These are phyloP conservation scores for Scaptomyza pallida DNA, from an alignment of 1,140 invertebrate species.

Conservation along the genomic window DNA sequence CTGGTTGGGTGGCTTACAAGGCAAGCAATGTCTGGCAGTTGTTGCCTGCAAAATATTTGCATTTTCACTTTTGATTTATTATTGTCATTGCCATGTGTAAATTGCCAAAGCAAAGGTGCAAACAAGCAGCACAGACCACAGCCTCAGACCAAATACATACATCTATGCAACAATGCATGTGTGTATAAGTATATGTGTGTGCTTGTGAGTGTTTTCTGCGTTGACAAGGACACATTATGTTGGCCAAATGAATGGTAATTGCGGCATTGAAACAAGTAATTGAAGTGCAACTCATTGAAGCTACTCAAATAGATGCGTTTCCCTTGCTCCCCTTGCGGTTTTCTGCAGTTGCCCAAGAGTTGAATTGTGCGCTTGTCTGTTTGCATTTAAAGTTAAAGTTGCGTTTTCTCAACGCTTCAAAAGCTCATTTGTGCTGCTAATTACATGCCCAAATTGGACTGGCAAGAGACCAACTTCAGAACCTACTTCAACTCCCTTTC, in stretches of 20 bases:
- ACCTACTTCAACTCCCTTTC: not conserved
- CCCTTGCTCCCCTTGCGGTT: not conserved
- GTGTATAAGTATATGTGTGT: conserved; percentile 10
- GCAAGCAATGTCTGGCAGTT: conserved; percentile 43
- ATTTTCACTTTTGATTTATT: conserved; percentile 83
- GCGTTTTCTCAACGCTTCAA: conserved; percentile 21
- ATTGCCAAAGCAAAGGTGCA: conserved; percentile 79
- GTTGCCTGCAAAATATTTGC: conserved; percentile 73
- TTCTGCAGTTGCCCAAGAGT: conserved; percentile 16
- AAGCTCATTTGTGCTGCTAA: conserved; percentile 70
- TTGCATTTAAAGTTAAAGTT: conserved; percentile 38
- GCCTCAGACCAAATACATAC: conserved; percentile 20
- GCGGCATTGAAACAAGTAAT: conserved; percentile 80
- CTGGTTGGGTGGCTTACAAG: conserved; percentile 30
- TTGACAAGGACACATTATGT: conserved; percentile 79
- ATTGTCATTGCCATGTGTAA: conserved; percentile 81
- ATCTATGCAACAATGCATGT: conserved; percentile 24
- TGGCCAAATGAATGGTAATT: conserved; percentile 80
- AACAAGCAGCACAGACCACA: conserved; percentile 65
- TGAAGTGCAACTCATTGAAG: conserved; percentile 65
- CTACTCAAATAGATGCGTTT: conserved; percentile 57
- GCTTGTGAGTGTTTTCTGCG: conserved; percentile 28
- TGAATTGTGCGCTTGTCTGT: conserved; percentile 34
- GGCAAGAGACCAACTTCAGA: conserved; percentile 16
- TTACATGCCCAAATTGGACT: conserved; percentile 66